These are phyloP conservation scores for Palythoa grandiflora DNA, from an alignment of 92 coral and sea anemone genomes.

Conservation along the genomic window DNA sequence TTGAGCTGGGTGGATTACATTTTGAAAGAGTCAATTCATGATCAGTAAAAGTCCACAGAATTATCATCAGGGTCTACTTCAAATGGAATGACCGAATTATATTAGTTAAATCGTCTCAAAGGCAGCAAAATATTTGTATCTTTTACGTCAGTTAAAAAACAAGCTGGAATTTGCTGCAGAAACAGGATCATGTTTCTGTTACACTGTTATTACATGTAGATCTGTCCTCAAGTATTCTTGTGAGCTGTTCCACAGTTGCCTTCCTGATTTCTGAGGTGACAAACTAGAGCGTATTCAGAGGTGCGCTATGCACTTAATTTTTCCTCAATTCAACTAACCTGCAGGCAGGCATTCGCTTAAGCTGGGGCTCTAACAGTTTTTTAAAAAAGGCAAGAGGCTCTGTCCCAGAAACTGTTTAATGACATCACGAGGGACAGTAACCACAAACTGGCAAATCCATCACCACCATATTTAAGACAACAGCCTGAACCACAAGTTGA, in stretches of 20 bases:
- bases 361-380: neutral
- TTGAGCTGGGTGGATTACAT: constrained; percentile 21
- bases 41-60: constrained; percentile 35
- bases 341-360: neutral
- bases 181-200: neutral
- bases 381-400: neutral
- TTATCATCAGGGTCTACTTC: neutral
- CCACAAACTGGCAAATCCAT: constrained; percentile 12
- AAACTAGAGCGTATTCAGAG: constrained; percentile 58
- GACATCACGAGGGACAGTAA: constrained; percentile 9
- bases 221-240: constrained; percentile 46
- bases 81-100: neutral
- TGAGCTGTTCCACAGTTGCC: constrained; percentile 47
- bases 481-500: neutral
- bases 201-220: neutral
- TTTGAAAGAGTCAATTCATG: constrained; percentile 25
- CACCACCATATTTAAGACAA: neutral
- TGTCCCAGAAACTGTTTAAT: constrained; percentile 14
- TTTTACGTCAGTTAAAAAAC: neutral
- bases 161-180: neutral
- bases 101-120: constrained; percentile 1
- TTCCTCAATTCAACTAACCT: constrained; percentile 4
- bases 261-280: constrained; percentile 42
- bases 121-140: constrained; percentile 34
- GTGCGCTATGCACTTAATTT: constrained; percentile 46